Conservation (phyloP, 2,113 vertebrate genomes). For the Ursus arctos region DNA sequence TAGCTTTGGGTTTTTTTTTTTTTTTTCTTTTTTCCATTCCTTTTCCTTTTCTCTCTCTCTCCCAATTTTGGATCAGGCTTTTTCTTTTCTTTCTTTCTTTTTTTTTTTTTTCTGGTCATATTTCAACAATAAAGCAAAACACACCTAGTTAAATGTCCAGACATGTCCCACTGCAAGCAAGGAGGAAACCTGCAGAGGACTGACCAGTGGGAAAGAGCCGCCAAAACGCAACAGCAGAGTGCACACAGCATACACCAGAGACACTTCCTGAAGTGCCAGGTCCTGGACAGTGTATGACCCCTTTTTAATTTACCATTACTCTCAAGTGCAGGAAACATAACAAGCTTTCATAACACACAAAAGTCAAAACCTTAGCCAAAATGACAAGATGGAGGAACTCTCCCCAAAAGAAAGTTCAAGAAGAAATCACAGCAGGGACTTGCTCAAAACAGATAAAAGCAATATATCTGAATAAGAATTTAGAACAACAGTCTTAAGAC, state of each 20-base stretch:
- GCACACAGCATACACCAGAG: too few relatives aligned
- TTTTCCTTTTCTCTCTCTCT: background rate
- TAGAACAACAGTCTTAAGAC: background rate
- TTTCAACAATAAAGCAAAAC: background rate
- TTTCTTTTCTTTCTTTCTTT: too few relatives aligned
- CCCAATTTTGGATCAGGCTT: too few relatives aligned
- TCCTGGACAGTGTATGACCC: too few relatives aligned
- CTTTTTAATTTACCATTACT: background rate
- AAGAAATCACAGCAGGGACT: background rate
- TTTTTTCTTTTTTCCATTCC: background rate
- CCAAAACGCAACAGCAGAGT: too few relatives aligned
- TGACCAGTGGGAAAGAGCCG: too few relatives aligned
- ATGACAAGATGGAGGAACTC: background rate
- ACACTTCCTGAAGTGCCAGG: too few relatives aligned
- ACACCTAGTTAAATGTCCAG: background rate
- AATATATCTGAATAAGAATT: background rate
- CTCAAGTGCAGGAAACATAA: background rate
- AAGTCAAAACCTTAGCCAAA: background rate
- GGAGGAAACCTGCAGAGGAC: too few relatives aligned
- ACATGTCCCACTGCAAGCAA: too few relatives aligned
- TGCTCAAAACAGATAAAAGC: background rate
- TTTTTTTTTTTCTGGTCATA: background rate
- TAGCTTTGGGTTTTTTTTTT: background rate
- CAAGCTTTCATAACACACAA: background rate
- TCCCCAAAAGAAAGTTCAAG: background rate